A percentile compares a stretch with the other conserved stretches of the same genome.
phyloP scores from a whole-genome alignment of 2,113 vertebrate genomes.

The Halcyon malimbica region DNA sequence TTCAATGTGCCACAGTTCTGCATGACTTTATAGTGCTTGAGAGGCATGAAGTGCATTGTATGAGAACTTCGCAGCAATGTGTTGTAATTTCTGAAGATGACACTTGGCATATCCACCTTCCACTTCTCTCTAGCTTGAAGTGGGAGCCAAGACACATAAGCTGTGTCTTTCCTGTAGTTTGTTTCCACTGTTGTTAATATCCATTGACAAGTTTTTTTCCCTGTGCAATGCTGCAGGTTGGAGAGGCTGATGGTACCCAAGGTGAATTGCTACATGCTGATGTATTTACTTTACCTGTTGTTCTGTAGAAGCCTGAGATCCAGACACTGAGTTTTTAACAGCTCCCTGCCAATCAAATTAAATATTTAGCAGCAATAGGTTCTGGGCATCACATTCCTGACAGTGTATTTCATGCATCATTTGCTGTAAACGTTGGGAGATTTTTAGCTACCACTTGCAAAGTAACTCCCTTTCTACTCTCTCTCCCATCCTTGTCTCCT shows the following conservation, averaged over 20 bases:
- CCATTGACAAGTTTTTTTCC: not conserved
- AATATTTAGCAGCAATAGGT: slow-evolving; percentile 59
- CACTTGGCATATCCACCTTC: not conserved
- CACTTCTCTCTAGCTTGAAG: not conserved
- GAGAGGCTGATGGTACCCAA: not conserved
- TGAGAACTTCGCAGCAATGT: not conserved
- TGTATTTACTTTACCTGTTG: slow-evolving; percentile 50
- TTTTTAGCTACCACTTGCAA: not conserved
- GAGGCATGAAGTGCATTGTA: not conserved
- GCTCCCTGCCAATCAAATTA: slow-evolving; percentile 57
- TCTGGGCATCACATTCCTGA: slow-evolving; percentile 40
- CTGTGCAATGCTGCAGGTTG: not conserved
- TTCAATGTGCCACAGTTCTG: not conserved
- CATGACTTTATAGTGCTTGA: not conserved
- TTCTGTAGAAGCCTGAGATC: not conserved
- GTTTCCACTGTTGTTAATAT: not conserved
- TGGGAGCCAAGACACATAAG: not conserved
- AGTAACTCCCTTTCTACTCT: not conserved
- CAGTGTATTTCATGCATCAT: slow-evolving; percentile 58
- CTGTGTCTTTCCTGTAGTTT: not conserved
- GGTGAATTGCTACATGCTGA: slow-evolving; percentile 14
- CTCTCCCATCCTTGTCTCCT: not conserved
- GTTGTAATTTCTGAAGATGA: not conserved
- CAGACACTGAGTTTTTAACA: not conserved
- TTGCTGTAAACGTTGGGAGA: slow-evolving; percentile 26